These are phyloP conservation scores for Podarcis cretensis DNA, from an alignment of 2,113 vertebrate genomes.

Conservation along the genomic window DNA sequence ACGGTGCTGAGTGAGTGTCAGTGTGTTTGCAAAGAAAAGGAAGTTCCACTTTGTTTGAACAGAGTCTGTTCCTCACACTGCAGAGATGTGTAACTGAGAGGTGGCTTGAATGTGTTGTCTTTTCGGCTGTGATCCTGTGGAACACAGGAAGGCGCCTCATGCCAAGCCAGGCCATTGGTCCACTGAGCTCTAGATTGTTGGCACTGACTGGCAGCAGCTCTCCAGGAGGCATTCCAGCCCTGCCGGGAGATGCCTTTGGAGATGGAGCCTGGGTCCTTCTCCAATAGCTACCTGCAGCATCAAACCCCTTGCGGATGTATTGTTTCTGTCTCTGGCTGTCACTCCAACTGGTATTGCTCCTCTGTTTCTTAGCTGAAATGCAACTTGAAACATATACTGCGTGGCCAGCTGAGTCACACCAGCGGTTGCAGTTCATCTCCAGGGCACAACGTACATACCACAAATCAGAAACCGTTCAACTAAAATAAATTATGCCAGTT, in stretches of 20 bases:
- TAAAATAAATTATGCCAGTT: background rate
- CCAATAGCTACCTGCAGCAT: background rate
- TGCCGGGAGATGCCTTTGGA: too few species aligned
- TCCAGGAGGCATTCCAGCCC: too few species aligned
- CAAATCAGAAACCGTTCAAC: background rate
- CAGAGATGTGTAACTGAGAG: too few species aligned
- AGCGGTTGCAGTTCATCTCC: background rate
- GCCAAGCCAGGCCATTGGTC: too few species aligned
- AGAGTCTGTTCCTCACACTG: background rate
- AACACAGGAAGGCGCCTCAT: too few species aligned
- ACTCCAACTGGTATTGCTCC: background rate
- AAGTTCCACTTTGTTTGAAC: fast-evolving
- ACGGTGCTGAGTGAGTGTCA: background rate
- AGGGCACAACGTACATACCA: background rate
- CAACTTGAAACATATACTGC: background rate
- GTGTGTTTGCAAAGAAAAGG: fast-evolving
- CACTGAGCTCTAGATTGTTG: too few species aligned
- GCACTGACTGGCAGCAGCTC: too few species aligned
- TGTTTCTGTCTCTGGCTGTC: background rate
- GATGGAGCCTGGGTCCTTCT: too few species aligned
- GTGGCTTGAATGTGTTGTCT: background rate
- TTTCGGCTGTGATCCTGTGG: background rate
- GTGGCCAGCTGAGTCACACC: background rate
- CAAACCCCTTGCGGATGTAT: background rate
- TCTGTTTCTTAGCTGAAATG: background rate